Evolutionary conservation across 2,113 vertebrate genomes (phyloP).

Genomic region (Eleginops maclovinus): DNA sequence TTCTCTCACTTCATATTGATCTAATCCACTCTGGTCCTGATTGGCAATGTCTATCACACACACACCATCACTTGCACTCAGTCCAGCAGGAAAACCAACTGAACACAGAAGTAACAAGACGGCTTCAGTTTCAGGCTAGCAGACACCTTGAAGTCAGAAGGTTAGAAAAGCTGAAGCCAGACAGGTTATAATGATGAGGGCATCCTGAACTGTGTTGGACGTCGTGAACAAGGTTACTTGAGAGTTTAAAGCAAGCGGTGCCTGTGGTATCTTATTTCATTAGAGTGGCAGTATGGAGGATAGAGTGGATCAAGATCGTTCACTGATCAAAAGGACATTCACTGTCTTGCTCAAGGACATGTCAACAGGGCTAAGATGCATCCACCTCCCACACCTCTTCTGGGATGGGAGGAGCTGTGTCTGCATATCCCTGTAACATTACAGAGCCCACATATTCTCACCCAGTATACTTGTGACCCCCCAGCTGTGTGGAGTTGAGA

Average conservation of each 20-base stretch:
- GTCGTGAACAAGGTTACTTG: constrained; percentile 9
- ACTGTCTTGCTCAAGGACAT: not conserved
- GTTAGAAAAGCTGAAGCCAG: constrained; percentile 1
- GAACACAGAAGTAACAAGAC: constrained; percentile 21
- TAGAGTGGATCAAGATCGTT: not conserved
- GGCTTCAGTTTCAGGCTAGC: not conserved
- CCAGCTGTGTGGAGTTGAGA: not conserved
- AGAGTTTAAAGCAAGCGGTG: constrained; percentile 1
- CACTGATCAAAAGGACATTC: not conserved
- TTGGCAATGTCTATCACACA: constrained; percentile 55
- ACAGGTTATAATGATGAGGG: constrained; percentile 9
- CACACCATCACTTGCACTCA: constrained; percentile 16
- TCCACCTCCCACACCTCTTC: not conserved
- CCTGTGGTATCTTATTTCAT: constrained; percentile 13
- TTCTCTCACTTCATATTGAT: constrained; percentile 69
- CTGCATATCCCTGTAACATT: not conserved
- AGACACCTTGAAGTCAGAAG: not conserved
- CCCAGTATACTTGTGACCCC: no score
- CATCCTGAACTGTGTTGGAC: not conserved
- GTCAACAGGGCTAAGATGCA: not conserved
- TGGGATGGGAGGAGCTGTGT: not conserved
- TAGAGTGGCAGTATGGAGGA: not conserved
- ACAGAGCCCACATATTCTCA: not conserved
- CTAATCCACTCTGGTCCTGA: constrained; percentile 57
- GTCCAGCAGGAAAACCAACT: constrained; percentile 23